phyloP scores from a whole-genome alignment of 2,888 invertebrate species.

The Idaea aversata region DNA sequence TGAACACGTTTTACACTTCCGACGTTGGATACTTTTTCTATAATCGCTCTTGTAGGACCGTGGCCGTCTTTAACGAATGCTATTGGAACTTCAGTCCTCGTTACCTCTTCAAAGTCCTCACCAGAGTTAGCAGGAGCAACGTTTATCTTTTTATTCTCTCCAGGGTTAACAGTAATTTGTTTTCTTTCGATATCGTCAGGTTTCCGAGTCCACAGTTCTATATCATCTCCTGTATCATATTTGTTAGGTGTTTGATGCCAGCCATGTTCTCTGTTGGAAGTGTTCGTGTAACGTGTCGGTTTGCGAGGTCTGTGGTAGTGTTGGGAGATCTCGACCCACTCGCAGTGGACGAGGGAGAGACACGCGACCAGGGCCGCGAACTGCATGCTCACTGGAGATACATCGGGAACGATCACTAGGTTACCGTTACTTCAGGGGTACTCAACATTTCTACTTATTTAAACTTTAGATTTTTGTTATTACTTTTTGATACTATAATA shows the following conservation, averaged over 20 bases:
- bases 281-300: constrained; percentile 15
- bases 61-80: not conserved
- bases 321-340: constrained; percentile 73
- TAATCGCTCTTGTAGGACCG: constrained; percentile 24
- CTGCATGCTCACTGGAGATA: constrained; percentile 26
- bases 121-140: not conserved
- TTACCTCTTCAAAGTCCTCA: not conserved
- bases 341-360: constrained; percentile 38
- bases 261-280: constrained; percentile 3
- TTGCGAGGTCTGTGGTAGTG: constrained; percentile 51
- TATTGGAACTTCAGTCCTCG: not conserved
- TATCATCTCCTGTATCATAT: not conserved
- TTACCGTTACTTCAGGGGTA: constrained; percentile 49
- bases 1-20: constrained; percentile 48
- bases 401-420: constrained; percentile 9
- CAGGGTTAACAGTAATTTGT: not conserved
- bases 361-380: constrained; percentile 39
- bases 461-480: not conserved
- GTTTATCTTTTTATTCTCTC: not conserved
- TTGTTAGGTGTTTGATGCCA: not conserved
- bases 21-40: constrained; percentile 44
- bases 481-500: not conserved
- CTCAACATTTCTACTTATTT: constrained; percentile 26
- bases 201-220: not conserved
- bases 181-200: not conserved